Evolutionary conservation across 2,797 vertebrate genomes (phyloP).

Genomic region (Kryptolebias ocellatus): DNA sequence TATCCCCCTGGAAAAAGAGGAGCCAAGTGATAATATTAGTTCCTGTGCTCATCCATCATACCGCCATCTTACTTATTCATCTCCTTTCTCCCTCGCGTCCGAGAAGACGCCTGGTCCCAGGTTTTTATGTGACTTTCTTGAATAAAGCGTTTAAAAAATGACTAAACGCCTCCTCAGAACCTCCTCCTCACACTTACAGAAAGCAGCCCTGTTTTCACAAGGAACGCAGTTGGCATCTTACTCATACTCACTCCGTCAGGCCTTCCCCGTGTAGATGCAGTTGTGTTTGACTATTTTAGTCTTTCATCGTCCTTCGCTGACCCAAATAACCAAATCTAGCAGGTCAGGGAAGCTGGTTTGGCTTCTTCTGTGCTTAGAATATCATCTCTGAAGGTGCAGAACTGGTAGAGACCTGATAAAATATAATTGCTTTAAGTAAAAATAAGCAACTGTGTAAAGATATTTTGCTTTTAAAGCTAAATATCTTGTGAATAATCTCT

Average conservation of each 20-base stretch:
- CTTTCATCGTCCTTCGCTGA: background rate
- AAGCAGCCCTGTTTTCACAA: constrained; percentile 20
- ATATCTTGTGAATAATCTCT: constrained; percentile 10
- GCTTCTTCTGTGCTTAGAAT: constrained; percentile 12
- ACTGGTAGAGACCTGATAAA: background rate
- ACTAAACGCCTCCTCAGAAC: constrained; percentile 30
- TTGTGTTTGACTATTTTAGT: constrained; percentile 12
- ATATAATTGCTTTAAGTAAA: background rate
- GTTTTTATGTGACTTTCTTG: constrained; percentile 38
- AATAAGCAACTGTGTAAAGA: background rate
- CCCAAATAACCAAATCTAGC: background rate
- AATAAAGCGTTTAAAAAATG: constrained; percentile 31
- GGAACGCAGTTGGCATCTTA: constrained; percentile 30
- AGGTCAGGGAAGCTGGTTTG: background rate
- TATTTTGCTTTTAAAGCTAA: background rate
- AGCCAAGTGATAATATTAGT: constrained; percentile 38
- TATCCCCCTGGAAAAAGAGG: constrained; percentile 2
- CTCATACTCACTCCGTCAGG: background rate
- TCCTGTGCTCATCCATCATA: constrained; percentile 2
- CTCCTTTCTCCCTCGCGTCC: constrained; percentile 12
- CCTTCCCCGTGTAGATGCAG: background rate
- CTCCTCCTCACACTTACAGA: constrained; percentile 36
- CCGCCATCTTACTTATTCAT: constrained; percentile 8
- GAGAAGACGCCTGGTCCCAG: constrained; percentile 46
- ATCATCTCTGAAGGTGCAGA: constrained; percentile 9